Base-by-base conservation (phyloP, 2,797 vertebrate genomes). In the Acridotheres tristis region DNA sequence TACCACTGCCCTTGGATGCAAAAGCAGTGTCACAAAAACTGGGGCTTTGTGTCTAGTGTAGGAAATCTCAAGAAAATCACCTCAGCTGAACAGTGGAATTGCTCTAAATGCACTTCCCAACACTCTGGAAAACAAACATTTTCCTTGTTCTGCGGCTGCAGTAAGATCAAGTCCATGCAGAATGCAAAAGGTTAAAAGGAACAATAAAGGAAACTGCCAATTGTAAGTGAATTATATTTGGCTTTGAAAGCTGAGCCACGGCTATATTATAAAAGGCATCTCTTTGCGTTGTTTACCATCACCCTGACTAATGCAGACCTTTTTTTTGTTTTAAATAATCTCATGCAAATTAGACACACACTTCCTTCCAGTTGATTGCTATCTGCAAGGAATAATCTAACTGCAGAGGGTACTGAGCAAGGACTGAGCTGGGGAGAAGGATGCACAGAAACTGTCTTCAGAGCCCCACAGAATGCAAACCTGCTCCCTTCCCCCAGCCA, bases 341-440 rank as follows among this genome's bases (percentile, higher is more conserved):
- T 98, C 98, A 98, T 98, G 98, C 98, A 98, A 98, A 98, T 98
- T 98, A 98, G 98, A 98, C 97, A 98, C 98, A 98, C 96, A 98
- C 98, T 98, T 98, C 98, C 98, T 98, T 98, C 97, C 97, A 98
- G 97, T 98, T 98, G 98, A 98, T 98, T 98, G 98, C 98, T 98
- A 98, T 98, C 98, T 98, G 97, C 97, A 97, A 98, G 97, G 97
- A 98, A 98, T 98, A 98, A 98, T 98, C 98, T 98, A 98, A 97
- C 96, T 20, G 48, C 97, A 97, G 94, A 98, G 97, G 97, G 96
- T 96, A 97, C 96, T 19, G 96, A 96, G 96, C 97, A 97, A 97
- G 97, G 98, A 98, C 98, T 82, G 96, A 95, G 97, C 97, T 76
- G 80, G 85, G 91, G 90, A 95, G 92, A 96, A 95, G 92, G 93